Base-by-base conservation (phyloP, 2,888 invertebrate species). In the Ceramica pisi region DNA sequence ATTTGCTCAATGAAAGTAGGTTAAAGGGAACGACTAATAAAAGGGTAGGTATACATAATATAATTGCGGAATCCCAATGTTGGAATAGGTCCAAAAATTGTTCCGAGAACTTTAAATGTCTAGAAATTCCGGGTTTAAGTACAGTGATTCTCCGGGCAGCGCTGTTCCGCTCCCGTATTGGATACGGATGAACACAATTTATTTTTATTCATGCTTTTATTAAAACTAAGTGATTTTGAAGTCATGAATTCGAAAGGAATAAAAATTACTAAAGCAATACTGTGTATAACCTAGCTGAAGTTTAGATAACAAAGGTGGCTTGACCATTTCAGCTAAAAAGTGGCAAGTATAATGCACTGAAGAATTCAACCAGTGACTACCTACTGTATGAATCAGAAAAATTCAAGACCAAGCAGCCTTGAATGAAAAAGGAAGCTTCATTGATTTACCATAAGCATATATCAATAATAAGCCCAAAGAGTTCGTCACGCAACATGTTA, bases 81-180 rank as follows among this genome's bases (percentile, higher is more conserved):
- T 86, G 86, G 86, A 75, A 75, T 60, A 51, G 53, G 57, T 77
- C 80, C 84, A 82, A 80, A 79, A 82, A 83, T 81, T 67, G 63
- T 83, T 69, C 71, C 50, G 66, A 67, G 66, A 67, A 69, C 57
- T 78, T 75, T 63, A 72, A 84, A 81, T 63, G 75, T 71, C 72
- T 67, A 46, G 67, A 71, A 83, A 82, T 82, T 68, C 80, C 80
- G 65, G 65, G 64, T 69, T 80, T 75, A 80, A 80, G 81, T 80
- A 75, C 69, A 74, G 75, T 80, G 68, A 75, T 80, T 66, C 63
- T 79, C 64, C 62, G 48, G 51, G 48, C 23, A 51, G 80, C 53
- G 50, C 46, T 41, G 44, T 59, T 50, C 61, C 59, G 66, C 46
- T 44, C 46, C 53, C 62, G 31, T 56, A 55, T 65, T 53, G 16